Conservation (phyloP, 2,113 vertebrate species). For the Laticauda colubrina region DNA sequence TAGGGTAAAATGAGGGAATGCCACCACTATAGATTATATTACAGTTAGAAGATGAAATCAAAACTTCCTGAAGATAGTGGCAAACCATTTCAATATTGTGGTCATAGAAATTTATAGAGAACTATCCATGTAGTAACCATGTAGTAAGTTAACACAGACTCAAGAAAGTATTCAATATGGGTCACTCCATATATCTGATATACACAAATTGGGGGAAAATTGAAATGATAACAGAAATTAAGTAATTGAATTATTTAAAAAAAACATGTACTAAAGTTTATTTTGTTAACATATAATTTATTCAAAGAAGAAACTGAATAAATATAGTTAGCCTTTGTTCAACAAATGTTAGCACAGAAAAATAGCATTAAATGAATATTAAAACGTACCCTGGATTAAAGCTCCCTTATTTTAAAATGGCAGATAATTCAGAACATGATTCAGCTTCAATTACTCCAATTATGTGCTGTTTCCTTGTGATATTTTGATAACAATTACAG, state of each 20-base stretch:
- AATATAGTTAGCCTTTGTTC: conserved; percentile 16
- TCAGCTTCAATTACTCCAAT: conserved; percentile 44
- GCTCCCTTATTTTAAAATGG: conserved; percentile 29
- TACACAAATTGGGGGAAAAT: neutral
- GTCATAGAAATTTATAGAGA: neutral
- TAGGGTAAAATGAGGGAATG: neutral
- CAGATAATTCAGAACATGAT: conserved; percentile 21
- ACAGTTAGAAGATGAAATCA: neutral
- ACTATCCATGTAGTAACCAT: neutral
- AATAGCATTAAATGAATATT: conserved; percentile 29
- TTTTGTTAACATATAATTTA: neutral
- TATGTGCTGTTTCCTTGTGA: conserved; percentile 17
- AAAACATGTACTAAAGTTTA: neutral
- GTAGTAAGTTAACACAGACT: neutral
- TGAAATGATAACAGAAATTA: neutral
- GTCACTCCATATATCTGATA: too few species aligned
- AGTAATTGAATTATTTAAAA: neutral
- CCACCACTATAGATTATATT: neutral
- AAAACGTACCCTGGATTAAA: conserved; percentile 27
- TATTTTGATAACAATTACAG: conserved; percentile 28
- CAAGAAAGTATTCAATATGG: neutral
- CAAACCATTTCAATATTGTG: neutral
- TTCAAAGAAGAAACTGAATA: conserved; percentile 23
- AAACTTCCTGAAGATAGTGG: neutral
- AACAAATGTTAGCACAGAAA: neutral